Percentiles rank a stretch among this genome's conserved stretches.
Conservation (phyloP, 2,888 invertebrate genomes). For the Hyppa rectilinea region DNA sequence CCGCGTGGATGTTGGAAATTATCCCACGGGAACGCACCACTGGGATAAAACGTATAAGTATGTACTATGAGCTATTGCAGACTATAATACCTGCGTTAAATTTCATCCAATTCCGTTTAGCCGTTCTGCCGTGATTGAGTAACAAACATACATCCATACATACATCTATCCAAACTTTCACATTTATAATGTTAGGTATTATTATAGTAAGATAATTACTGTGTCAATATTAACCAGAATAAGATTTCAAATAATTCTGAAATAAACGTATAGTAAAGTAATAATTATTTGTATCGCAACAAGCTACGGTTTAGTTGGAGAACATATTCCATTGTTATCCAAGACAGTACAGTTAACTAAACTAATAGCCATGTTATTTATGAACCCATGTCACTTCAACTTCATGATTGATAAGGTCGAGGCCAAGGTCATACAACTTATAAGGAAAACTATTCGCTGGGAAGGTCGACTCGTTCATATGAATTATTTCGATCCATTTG, state of each 20-base stretch:
- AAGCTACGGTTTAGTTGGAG: neutral
- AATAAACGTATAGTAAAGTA: neutral
- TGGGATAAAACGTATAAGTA: no score
- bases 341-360: constrained; percentile 20
- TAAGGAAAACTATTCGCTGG: constrained; percentile 33
- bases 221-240: neutral
- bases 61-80: no score
- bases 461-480: constrained; percentile 14
- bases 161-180: no score
- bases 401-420: constrained; percentile 33
- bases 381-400: constrained; percentile 31
- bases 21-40: no score
- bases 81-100: no score
- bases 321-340: constrained; percentile 32
- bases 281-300: neutral
- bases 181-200: no score
- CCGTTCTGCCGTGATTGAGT: no score
- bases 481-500: constrained; percentile 23
- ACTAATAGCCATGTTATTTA: constrained; percentile 30
- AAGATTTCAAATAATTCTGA: neutral
- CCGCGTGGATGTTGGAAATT: no score
- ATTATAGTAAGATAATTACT: no score
- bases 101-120: no score
- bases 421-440: constrained; percentile 25
- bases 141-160: no score